Base-by-base conservation (phyloP, 2,888 invertebrate genomes). In the Thymelicus lineola region DNA sequence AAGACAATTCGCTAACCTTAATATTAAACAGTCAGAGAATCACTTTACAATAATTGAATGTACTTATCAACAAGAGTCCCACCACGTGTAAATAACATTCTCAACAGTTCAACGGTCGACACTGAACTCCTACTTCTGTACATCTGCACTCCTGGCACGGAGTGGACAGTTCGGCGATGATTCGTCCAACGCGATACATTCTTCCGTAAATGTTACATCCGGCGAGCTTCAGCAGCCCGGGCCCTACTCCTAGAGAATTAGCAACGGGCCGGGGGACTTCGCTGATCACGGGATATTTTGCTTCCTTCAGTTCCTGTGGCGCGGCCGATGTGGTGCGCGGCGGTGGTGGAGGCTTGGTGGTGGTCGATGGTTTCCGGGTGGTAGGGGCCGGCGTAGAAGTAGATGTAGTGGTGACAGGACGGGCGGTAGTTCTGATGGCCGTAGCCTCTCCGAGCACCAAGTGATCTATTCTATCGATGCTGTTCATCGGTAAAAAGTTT, bases 161-260 rank as follows among this genome's bases (percentile, higher is more conserved):
- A 70, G 96, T 96, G 7, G 97, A 97, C 73, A 98, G 90, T 90
- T 98, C 97, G 1, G 96, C 95, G 77, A 98, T 97, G 76, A 97
- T 96, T 79, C 96, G 94, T 5, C 97, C 97, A 10, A 98, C 97
- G 35, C 96, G 94, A 86, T 98, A 98, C 97, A 98, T 98, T 74
- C 96, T 94, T 7, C 98, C 98, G 81, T 98, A 98, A 79, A 98
- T 98, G 88, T 98, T 98, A 83, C 98, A 98, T 0, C 98, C 98
- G 12, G 97, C 97, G 73, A 98, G 86, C 86, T 97, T 97, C 58
- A 97, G 88, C 64, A 96, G 87, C 46, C 96, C 96, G 14, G 94
- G 87, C 1, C 94, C 92, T 0, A 85, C 72, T 1, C 82, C 85
- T 55, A 75, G 35, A 68, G 77, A 73, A 53, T 77, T 79, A 12